Base-by-base conservation (phyloP, 2,888 invertebrate species). In the Drosophila eohydei region DNA sequence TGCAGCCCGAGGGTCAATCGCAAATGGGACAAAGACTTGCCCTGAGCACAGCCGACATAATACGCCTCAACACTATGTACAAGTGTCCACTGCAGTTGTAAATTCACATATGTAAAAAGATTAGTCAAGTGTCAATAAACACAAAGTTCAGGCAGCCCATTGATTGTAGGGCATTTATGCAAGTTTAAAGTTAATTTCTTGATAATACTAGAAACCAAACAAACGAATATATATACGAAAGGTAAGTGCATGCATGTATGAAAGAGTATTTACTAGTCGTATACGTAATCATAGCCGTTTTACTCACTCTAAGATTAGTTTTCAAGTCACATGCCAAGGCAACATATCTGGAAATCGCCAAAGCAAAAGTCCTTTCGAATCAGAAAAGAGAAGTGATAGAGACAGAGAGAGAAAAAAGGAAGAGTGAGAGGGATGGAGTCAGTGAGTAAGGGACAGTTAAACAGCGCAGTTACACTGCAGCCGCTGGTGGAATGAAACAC, bases 11-110 rank as follows among this genome's bases (percentile, higher is more conserved):
- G 38, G 78, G 66, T 1, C 56, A 83, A 9, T 30, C n/a, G 0
- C 6, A 38, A 26, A 89, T 89, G 70, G 89, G 89, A 0, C 91
- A 89, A 38, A 71, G 89, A 4, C 32, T 52, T 1, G 68, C 41
- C 0, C 57, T 90, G 57, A 89, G 80, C 32, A 2, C 26, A 0
- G 61, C 72, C 3, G 89, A 89, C 44, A 61, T 89, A 3, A 60
- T 16, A 0, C 83, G 88, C 6, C 67, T 89, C 3, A 89, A 89
- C 48, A 77, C 69, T 0, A 89, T 89, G 91, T 89, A 89, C 60
- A 82, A 70, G 34, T 86, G 85, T 57, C 72, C 72, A 8, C 2
- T 74, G n/a, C 68, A 14, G 28, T 7, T 14, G 28, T 26, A 11
- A 43, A 1, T 21, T 21, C 21, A 1, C 21, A 21, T 21, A 21